phyloP scores from a whole-genome alignment of 2,888 invertebrate species.

The Phorcus lineatus region DNA sequence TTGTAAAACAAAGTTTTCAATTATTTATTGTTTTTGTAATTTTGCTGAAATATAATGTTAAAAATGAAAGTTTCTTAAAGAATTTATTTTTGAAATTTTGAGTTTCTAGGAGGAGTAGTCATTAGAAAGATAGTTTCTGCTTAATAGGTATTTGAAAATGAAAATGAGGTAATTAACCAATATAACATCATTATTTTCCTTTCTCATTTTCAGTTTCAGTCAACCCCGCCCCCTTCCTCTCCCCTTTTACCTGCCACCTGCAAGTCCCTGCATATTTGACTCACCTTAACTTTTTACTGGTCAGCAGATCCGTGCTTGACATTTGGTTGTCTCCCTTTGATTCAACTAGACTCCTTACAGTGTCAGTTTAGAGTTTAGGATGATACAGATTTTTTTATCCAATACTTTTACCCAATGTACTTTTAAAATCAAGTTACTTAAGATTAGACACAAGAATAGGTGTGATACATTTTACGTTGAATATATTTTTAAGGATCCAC shows the following conservation, averaged over 20 bases:
- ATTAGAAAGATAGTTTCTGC: not conserved
- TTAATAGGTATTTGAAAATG: not conserved
- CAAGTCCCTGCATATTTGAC: not conserved
- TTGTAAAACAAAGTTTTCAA: no score
- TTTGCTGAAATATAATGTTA: no score
- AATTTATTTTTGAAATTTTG: no score
- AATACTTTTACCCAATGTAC: no score
- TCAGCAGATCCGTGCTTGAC: slow-evolving; percentile 3
- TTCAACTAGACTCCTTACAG: not conserved
- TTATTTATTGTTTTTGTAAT: no score
- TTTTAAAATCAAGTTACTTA: no score
- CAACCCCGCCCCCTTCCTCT: not conserved
- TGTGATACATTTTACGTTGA: no score
- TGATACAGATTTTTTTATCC: no score
- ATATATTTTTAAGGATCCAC: no score
- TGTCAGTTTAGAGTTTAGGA: not conserved
- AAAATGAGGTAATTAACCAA: not conserved
- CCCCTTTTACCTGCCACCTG: not conserved
- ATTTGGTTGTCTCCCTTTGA: not conserved
- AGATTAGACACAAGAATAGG: no score
- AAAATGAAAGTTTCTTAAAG: no score
- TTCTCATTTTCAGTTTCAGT: slow-evolving; percentile 13
- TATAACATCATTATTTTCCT: not conserved
- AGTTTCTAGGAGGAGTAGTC: no score
- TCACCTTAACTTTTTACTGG: not conserved